Evolutionary conservation across 2,797 vertebrate species (phyloP).

Genomic region (Salarias fasciatus): DNA sequence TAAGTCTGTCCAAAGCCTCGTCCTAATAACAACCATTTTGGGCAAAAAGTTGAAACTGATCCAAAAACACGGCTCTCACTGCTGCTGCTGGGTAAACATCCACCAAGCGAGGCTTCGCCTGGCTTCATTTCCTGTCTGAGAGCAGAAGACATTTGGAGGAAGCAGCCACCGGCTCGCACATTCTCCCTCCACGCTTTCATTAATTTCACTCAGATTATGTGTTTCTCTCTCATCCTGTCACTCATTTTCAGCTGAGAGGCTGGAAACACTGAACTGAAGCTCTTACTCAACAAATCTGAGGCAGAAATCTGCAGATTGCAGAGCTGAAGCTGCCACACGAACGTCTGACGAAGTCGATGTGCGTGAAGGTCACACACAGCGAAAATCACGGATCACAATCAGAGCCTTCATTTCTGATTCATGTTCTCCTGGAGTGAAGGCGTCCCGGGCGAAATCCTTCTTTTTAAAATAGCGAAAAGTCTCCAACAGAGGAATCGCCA

Average conservation of each 20-base stretch:
- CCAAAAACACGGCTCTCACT: conserved; percentile 54
- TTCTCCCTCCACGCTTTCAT: conserved; percentile 47
- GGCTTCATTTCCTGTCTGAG: conserved; percentile 68
- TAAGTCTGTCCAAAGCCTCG: conserved; percentile 60
- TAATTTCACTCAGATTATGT: conserved; percentile 64
- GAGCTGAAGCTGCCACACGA: too few relatives aligned
- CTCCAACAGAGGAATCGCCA: too few relatives aligned
- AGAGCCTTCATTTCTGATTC: conserved; percentile 31
- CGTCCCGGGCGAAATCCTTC: conserved; percentile 12
- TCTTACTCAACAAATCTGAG: too few relatives aligned
- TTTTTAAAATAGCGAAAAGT: too few relatives aligned
- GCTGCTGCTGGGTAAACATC: conserved; percentile 51
- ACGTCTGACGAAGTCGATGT: too few relatives aligned
- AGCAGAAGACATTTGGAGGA: conserved; percentile 51
- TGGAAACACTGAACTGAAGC: too few relatives aligned
- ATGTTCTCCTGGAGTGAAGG: conserved; percentile 15
- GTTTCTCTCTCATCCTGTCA: background rate
- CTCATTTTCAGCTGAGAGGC: too few relatives aligned
- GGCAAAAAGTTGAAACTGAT: conserved; percentile 60
- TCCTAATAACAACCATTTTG: conserved; percentile 68
- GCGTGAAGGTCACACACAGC: background rate
- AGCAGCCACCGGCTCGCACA: conserved; percentile 34
- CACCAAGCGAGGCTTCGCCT: conserved; percentile 23
- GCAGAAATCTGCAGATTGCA: too few relatives aligned
- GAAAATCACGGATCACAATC: conserved; percentile 16